These are phyloP conservation scores for Muschampia plurimacula DNA, from an alignment of 2,888 invertebrate genomes.

Conservation along the genomic window DNA sequence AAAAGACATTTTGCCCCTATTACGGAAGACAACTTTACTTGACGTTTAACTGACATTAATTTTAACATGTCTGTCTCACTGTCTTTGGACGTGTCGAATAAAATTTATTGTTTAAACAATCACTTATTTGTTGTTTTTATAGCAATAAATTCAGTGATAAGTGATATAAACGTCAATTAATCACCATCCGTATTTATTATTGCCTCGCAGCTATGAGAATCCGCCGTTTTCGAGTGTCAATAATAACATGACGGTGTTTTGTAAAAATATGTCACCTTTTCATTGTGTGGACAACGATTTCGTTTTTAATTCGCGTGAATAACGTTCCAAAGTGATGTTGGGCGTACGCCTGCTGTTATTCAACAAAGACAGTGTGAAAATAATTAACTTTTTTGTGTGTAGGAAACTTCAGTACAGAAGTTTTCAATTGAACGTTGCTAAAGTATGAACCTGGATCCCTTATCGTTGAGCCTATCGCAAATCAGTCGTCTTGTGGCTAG, in stretches of 20 bases:
- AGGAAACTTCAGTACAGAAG: slow-evolving; percentile 90
- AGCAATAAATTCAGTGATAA: not conserved
- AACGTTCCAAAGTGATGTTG: slow-evolving; percentile 25
- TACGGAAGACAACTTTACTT: not conserved
- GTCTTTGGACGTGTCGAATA: slow-evolving; percentile 4
- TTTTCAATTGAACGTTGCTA: slow-evolving; percentile 96
- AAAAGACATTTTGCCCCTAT: too few relatives aligned
- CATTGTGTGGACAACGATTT: not conserved
- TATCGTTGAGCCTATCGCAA: slow-evolving; percentile 99
- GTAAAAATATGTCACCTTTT: slow-evolving; percentile 5
- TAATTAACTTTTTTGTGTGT: not conserved
- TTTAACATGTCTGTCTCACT: not conserved
- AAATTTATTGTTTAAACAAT: slow-evolving; percentile 21
- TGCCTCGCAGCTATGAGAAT: not conserved
- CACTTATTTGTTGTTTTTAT: slow-evolving; percentile 16
- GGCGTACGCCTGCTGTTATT: slow-evolving; percentile 8
- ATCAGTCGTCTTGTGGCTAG: slow-evolving; percentile 98
- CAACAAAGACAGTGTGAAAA: slow-evolving; percentile 5
- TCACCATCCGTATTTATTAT: not conserved
- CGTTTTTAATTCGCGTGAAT: not conserved
- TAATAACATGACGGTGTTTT: not conserved
- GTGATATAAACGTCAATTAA: not conserved
- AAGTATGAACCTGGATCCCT: slow-evolving; percentile 99
- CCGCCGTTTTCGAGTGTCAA: not conserved
- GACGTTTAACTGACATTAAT: not conserved